Percentiles rank a stretch among this genome's conserved stretches.
phyloP scores from a whole-genome alignment of 2,888 invertebrate species.

The Tanypteryx hageni region DNA sequence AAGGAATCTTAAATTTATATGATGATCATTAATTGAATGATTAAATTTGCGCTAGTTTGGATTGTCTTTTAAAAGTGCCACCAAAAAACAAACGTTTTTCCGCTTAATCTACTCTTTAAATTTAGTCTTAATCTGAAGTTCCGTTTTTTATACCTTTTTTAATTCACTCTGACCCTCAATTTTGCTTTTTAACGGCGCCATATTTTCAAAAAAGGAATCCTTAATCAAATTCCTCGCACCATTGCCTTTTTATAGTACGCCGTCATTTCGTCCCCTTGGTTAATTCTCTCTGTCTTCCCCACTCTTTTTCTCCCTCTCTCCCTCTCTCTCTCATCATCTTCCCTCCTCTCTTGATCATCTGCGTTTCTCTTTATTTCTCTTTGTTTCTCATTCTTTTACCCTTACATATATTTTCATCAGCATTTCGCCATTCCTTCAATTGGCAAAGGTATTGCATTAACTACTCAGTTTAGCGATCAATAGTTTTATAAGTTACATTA shows the following conservation, averaged over 20 bases:
- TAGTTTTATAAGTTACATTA: no score
- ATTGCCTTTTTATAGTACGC: conserved; percentile 40
- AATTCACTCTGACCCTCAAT: conserved; percentile 37
- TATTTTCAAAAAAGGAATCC: conserved; percentile 40
- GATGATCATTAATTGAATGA: no score
- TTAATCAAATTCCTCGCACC: conserved; percentile 59
- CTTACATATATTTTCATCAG: no score
- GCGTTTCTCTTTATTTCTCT: neutral
- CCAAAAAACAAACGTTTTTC: neutral
- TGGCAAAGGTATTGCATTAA: no score
- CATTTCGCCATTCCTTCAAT: no score
- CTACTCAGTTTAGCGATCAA: no score
- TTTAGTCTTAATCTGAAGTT: neutral
- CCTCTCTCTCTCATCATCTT: neutral
- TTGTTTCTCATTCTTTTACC: no score
- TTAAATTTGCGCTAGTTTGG: no score
- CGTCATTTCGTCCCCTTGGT: conserved; percentile 30
- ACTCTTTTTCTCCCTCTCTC: neutral
- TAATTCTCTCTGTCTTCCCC: neutral
- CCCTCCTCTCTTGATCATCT: neutral
- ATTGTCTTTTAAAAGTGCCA: no score
- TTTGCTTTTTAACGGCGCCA: conserved; percentile 34
- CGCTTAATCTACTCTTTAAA: neutral
- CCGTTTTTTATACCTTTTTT: neutral
- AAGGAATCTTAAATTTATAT: no score